Conservation (phyloP, 2,797 vertebrate genomes). For the Amblyopsis hoosieri region DNA sequence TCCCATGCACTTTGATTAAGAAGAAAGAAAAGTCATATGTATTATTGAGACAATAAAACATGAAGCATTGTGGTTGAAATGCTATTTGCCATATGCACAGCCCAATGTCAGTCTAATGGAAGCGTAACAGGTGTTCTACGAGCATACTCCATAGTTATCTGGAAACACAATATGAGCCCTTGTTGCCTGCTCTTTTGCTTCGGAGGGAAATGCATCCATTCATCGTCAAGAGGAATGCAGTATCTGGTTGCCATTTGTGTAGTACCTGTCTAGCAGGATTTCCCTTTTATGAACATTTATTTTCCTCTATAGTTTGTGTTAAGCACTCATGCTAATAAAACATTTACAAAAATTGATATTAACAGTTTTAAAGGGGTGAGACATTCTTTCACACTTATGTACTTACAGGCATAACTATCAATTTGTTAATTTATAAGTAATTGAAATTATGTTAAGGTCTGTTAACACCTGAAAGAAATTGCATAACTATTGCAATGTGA, state of each 20-base stretch:
- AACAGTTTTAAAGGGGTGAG: no score
- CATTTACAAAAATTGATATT: no score
- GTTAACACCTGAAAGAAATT: no score
- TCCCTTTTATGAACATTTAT: background rate
- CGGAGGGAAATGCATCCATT: slow-evolving; percentile 50
- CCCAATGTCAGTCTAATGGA: background rate
- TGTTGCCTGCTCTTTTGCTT: slow-evolving; percentile 31
- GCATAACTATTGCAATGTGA: no score
- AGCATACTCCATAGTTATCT: slow-evolving; percentile 24
- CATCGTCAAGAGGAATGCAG: slow-evolving; percentile 40
- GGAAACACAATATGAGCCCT: slow-evolving; percentile 43
- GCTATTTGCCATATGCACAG: slow-evolving; percentile 2
- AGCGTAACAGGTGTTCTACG: slow-evolving; percentile 37
- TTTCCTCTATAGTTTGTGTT: background rate
- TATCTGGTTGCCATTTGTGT: slow-evolving; percentile 45
- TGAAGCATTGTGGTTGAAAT: background rate
- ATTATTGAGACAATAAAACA: background rate
- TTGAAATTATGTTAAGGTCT: no score
- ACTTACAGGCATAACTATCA: no score
- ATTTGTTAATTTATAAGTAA: no score
- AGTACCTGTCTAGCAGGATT: slow-evolving; percentile 43
- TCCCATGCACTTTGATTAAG: background rate
- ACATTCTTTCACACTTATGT: no score
- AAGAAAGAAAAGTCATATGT: background rate
- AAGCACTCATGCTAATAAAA: background rate